These are phyloP conservation scores for Lochmaea crataegi DNA, from an alignment of 2,888 invertebrate species.

Conservation along the genomic window DNA sequence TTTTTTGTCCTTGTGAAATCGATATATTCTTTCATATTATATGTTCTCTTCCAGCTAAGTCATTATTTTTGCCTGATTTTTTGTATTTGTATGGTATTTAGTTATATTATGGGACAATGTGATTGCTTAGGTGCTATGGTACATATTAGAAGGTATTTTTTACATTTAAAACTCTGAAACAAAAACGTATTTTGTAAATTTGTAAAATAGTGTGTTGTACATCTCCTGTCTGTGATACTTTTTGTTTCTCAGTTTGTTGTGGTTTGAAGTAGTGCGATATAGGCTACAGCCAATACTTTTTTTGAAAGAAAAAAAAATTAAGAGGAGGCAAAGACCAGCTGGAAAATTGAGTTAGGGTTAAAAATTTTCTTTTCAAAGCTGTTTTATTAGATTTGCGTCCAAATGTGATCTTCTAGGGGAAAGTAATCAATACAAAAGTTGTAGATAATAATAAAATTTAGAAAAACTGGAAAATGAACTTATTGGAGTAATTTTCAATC, in stretches of 20 bases:
- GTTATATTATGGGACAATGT: constrained; percentile 3
- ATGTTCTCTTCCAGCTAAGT: constrained; percentile 25
- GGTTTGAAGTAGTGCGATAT: neutral
- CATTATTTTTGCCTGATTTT: constrained; percentile 24
- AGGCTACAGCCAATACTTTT: no score
- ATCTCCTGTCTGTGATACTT: neutral
- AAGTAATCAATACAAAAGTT: no score
- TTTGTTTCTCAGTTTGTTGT: neutral
- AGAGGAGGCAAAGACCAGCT: no score
- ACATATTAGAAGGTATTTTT: neutral
- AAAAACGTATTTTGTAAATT: neutral
- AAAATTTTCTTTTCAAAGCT: no score
- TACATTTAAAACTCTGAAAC: neutral
- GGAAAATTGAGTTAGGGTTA: no score
- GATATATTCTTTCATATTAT: constrained; percentile 13
- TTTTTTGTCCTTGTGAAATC: constrained; percentile 9
- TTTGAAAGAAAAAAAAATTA: no score
- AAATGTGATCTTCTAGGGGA: no score
- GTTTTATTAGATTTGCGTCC: no score
- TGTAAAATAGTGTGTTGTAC: neutral
- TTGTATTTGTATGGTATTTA: constrained; percentile 24
- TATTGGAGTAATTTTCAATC: no score
- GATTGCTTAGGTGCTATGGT: constrained; percentile 10
- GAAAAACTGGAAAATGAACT: no score
- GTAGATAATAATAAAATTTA: no score